These are phyloP conservation scores for Ypsolopha sequella DNA, from an alignment of 2,888 invertebrate genomes.

Conservation along the genomic window DNA sequence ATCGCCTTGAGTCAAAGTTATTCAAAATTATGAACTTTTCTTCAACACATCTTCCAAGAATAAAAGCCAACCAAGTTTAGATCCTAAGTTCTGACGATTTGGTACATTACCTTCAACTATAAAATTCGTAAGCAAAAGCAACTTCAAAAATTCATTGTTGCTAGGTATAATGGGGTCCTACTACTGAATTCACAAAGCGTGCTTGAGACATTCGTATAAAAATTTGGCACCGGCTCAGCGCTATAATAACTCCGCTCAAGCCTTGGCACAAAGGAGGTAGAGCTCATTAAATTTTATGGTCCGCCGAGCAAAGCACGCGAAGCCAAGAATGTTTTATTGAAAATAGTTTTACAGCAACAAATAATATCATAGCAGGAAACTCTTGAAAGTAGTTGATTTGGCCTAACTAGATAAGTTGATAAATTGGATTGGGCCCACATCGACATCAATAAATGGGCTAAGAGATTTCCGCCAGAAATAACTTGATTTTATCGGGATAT, in stretches of 20 bases:
- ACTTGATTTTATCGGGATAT: no score
- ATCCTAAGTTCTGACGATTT: no score
- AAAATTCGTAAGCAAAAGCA: not conserved
- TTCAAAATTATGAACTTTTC: no score
- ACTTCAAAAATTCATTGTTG: not conserved
- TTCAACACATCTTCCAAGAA: no score
- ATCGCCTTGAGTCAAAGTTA: no score
- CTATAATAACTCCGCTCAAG: slow-evolving; percentile 15
- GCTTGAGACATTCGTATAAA: slow-evolving; percentile 9
- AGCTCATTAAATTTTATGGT: slow-evolving; percentile 26
- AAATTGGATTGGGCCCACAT: no score
- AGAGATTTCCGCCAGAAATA: no score
- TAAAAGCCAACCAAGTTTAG: no score
- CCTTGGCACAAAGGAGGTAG: slow-evolving; percentile 15
- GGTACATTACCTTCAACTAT: not conserved
- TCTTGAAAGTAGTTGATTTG: no score
- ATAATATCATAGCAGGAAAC: no score
- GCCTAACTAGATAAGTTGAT: no score
- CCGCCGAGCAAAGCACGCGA: slow-evolving; percentile 11
- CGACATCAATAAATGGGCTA: no score
- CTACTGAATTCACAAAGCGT: not conserved
- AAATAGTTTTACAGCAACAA: not conserved
- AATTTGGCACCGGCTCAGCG: slow-evolving; percentile 24
- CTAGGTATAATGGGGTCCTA: not conserved
- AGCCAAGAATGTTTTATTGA: slow-evolving; percentile 11